These are phyloP conservation scores for Amphimedon queenslandica DNA, from an alignment of 37 sponge, comb jelly and placozoan species.

Conservation along the genomic window DNA sequence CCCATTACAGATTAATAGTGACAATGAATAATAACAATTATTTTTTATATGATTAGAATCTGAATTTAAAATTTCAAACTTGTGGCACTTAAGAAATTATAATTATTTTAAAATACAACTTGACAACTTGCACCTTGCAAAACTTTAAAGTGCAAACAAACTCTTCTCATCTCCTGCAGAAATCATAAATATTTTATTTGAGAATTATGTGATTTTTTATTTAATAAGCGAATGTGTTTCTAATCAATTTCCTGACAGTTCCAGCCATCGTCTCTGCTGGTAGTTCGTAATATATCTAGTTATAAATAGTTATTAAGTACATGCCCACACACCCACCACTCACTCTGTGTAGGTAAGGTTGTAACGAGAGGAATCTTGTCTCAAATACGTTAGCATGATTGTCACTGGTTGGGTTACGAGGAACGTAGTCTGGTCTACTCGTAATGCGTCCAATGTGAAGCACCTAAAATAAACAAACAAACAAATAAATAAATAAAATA, in stretches of 20 bases:
- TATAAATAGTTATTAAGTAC: no score
- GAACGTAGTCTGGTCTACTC: slow-evolving; percentile 76
- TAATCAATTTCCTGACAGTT: slow-evolving; percentile 54
- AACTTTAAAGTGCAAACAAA: no score
- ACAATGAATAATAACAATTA: no score
- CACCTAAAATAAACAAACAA: slow-evolving; percentile 1
- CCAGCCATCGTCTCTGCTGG: slow-evolving; percentile 42
- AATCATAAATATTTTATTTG: no score
- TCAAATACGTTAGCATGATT: slow-evolving; percentile 79
- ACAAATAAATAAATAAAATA: background rate
- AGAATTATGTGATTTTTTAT: background rate
- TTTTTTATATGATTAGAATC: no score
- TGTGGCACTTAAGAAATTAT: no score
- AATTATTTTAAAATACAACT: no score
- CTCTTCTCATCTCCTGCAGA: no score
- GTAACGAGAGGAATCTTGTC: slow-evolving; percentile 64
- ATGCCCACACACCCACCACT: background rate
- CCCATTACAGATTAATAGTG: no score
- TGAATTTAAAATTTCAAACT: no score
- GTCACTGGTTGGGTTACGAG: slow-evolving; percentile 66
- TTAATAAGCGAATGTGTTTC: slow-evolving; percentile 65
- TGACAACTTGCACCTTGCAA: no score
- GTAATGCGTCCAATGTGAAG: slow-evolving; percentile 35
- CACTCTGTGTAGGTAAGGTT: slow-evolving; percentile 75
- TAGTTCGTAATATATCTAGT: slow-evolving; percentile 49